Conservation (phyloP, 1,140 invertebrate species). For the Colletes gigas region DNA sequence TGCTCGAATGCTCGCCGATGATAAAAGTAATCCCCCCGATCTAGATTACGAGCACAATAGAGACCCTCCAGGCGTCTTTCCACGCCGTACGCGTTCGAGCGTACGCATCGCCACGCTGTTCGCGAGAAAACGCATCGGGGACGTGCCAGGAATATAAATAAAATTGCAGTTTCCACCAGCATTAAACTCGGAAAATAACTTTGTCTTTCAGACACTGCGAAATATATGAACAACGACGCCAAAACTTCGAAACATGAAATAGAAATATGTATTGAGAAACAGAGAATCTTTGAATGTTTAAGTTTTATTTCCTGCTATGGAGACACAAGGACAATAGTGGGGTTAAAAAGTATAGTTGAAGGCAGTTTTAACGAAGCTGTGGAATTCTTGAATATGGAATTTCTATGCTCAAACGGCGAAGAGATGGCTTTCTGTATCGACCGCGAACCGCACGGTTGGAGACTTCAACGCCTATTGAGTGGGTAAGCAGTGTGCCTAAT, state of each 20-base stretch:
- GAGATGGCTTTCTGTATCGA: not conserved
- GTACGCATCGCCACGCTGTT: conserved; percentile 54
- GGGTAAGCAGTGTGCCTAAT: not conserved
- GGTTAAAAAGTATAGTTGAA: not conserved
- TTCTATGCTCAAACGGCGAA: not conserved
- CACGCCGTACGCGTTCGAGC: conserved; percentile 57
- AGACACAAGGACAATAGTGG: too few species aligned
- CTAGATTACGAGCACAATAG: conserved; percentile 75
- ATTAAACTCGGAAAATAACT: too few species aligned
- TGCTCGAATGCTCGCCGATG: conserved; percentile 53
- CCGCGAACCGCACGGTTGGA: not conserved
- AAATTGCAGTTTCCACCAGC: not conserved
- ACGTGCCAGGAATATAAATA: conserved; percentile 5
- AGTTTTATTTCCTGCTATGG: too few species aligned
- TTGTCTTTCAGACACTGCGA: too few species aligned
- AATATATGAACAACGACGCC: too few species aligned
- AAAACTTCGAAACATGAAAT: too few species aligned
- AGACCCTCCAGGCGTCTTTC: conserved; percentile 69
- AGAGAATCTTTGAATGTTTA: too few species aligned
- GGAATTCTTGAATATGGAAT: not conserved
- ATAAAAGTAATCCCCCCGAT: conserved; percentile 72
- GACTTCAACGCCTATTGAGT: conserved; percentile 10
- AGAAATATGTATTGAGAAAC: too few species aligned
- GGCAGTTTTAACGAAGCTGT: not conserved
- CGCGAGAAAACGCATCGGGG: conserved; percentile 12